Evolutionary conservation across 2,888 invertebrate species (phyloP).

Genomic region (Amphipyra tragopoginis): DNA sequence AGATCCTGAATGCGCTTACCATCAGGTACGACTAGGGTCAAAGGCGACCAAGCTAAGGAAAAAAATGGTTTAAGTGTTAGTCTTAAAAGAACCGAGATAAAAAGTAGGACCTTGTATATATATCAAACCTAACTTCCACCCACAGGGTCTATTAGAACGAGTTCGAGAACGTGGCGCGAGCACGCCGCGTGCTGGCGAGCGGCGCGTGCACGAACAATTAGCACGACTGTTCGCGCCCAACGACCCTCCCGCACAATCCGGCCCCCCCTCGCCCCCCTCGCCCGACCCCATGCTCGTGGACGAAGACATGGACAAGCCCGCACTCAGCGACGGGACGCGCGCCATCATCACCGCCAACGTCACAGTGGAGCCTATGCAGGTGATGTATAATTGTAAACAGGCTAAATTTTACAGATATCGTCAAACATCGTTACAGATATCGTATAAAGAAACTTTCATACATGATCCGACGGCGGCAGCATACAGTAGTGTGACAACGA

Average conservation of each 20-base stretch:
- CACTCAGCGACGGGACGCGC: constrained; percentile 15
- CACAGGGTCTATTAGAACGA: constrained; percentile 92
- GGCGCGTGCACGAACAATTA: constrained; percentile 93
- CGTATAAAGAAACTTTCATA: too few relatives aligned
- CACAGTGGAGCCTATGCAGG: constrained; percentile 80
- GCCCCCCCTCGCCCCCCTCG: constrained; percentile 23
- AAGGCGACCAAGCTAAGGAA: too few relatives aligned
- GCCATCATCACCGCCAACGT: constrained; percentile 65
- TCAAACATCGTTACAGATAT: too few relatives aligned
- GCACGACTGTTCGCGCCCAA: constrained; percentile 82
- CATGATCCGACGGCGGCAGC: too few relatives aligned
- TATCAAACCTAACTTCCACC: too few relatives aligned
- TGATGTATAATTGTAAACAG: constrained; percentile 28
- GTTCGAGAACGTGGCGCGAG: constrained; percentile 93
- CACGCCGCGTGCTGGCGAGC: constrained; percentile 91
- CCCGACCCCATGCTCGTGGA: constrained; percentile 56
- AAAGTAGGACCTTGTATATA: too few relatives aligned
- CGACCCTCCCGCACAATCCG: constrained; percentile 45
- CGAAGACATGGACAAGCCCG: constrained; percentile 43
- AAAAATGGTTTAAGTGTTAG: too few relatives aligned
- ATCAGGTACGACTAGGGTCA: too few relatives aligned
- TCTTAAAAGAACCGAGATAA: too few relatives aligned
- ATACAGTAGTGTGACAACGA: too few relatives aligned
- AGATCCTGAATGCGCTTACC: too few relatives aligned
- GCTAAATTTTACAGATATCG: too few relatives aligned